phyloP scores from a whole-genome alignment of 2,113 vertebrate genomes.

The Eulemur macaco region DNA sequence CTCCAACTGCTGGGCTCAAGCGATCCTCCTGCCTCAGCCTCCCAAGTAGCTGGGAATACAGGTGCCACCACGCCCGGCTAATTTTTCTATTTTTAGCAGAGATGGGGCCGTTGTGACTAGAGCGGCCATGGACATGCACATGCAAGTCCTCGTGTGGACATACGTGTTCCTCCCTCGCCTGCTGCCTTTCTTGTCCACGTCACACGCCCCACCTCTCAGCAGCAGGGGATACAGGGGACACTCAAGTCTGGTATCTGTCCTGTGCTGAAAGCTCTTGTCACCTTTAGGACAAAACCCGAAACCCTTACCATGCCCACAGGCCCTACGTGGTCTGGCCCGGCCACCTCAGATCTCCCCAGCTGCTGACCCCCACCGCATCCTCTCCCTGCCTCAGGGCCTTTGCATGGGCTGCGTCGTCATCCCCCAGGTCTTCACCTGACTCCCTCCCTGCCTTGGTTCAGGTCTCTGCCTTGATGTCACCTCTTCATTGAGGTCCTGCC shows the following conservation, averaged over 20 bases:
- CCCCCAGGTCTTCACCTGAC: background rate
- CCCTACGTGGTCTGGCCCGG: background rate
- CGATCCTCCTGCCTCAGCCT: too few relatives aligned
- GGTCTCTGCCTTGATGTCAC: background rate
- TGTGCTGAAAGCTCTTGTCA: background rate
- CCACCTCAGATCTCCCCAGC: background rate
- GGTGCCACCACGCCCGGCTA: too few relatives aligned
- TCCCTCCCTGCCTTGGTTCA: background rate
- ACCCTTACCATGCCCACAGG: background rate
- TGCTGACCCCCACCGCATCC: background rate
- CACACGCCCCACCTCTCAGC: background rate
- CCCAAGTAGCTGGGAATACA: too few relatives aligned
- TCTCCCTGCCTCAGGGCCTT: background rate
- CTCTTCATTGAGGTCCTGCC: background rate
- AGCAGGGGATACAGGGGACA: background rate
- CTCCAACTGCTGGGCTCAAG: too few relatives aligned
- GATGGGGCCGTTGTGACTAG: background rate
- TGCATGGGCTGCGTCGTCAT: background rate
- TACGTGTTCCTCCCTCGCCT: background rate
- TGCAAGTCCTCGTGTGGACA: background rate
- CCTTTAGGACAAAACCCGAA: background rate
- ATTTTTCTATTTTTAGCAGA: background rate
- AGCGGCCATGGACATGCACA: accelerated
- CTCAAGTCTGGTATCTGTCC: background rate
- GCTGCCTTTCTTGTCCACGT: background rate